Evolutionary conservation across 2,888 invertebrate genomes (phyloP).

Genomic region (Dione vanillae): DNA sequence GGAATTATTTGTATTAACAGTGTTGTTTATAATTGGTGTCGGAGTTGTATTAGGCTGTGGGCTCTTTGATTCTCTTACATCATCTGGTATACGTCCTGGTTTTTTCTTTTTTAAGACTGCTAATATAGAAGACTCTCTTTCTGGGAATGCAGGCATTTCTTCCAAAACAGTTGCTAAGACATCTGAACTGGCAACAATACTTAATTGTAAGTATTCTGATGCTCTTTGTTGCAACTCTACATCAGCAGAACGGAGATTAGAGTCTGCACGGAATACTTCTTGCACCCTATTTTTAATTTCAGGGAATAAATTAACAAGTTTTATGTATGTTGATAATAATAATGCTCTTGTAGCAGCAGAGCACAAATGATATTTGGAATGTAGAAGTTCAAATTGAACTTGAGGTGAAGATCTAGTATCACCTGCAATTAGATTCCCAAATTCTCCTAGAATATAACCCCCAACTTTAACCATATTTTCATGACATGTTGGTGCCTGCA

Average conservation of each 20-base stretch:
- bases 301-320: constrained; percentile 99
- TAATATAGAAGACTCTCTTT: constrained; percentile 98
- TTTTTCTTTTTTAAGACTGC: constrained; percentile 99
- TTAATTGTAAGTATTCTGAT: constrained; percentile 98
- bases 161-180: constrained; percentile 99
- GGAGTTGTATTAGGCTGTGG: constrained; percentile 81
- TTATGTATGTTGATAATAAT: constrained; percentile 98
- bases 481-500: constrained; percentile 99
- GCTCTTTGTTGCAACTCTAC: constrained; percentile 99
- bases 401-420: constrained; percentile 98
- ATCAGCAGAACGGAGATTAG: constrained; percentile 98
- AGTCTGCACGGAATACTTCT: constrained; percentile 96
- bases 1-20: constrained; percentile 80
- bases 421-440: constrained; percentile 99
- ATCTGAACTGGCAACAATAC: constrained; percentile 97
- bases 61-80: constrained; percentile 92
- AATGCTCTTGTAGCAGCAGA: constrained; percentile 98
- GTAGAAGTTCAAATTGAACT: constrained; percentile 98
- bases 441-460: constrained; percentile 99
- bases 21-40: constrained; percentile 80
- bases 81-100: constrained; percentile 96
- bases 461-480: constrained; percentile 99
- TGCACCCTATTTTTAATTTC: constrained; percentile 98
- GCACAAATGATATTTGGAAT: constrained; percentile 99
- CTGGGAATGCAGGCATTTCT: constrained; percentile 99